Conservation (phyloP, 2,888 invertebrate species). For the Drosophila kokeensis region DNA sequence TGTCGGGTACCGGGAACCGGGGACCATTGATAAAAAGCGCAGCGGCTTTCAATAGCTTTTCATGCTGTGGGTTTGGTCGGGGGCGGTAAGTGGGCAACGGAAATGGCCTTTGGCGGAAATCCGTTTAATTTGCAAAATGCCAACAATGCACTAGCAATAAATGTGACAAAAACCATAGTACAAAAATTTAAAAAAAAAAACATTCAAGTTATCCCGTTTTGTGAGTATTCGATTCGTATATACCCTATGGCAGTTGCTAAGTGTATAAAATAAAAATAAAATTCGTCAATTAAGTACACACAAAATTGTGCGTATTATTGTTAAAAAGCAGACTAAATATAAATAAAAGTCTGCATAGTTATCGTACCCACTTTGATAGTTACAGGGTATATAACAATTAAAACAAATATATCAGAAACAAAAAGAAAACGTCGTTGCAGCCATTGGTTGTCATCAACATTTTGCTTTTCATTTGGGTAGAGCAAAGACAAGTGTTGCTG, state of each 20-base stretch:
- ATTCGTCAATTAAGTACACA: background rate
- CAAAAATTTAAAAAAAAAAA: conserved; percentile 30
- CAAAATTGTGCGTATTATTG: background rate
- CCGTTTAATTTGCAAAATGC: conserved; percentile 80
- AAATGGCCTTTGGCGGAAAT: conserved; percentile 79
- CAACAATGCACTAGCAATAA: conserved; percentile 74
- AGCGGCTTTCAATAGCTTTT: conserved; percentile 62
- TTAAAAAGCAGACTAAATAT: background rate
- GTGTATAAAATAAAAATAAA: background rate
- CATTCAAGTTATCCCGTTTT: conserved; percentile 1
- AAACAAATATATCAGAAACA: background rate
- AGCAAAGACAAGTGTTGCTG: conserved; percentile 9
- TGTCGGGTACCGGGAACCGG: conserved; percentile 23
- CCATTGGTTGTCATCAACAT: background rate
- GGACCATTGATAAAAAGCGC: conserved; percentile 49
- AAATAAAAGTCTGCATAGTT: background rate
- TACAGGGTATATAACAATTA: background rate
- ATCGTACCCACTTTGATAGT: background rate
- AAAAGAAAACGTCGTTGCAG: background rate
- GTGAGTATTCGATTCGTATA: background rate
- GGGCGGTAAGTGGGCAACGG: conserved; percentile 47
- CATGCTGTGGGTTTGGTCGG: conserved; percentile 24
- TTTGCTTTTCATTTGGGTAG: background rate
- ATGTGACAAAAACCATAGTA: conserved; percentile 66
- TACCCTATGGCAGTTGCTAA: conserved; percentile 22